Conservation (phyloP, 2,113 vertebrate genomes). For the Paraplagusia blochii region DNA sequence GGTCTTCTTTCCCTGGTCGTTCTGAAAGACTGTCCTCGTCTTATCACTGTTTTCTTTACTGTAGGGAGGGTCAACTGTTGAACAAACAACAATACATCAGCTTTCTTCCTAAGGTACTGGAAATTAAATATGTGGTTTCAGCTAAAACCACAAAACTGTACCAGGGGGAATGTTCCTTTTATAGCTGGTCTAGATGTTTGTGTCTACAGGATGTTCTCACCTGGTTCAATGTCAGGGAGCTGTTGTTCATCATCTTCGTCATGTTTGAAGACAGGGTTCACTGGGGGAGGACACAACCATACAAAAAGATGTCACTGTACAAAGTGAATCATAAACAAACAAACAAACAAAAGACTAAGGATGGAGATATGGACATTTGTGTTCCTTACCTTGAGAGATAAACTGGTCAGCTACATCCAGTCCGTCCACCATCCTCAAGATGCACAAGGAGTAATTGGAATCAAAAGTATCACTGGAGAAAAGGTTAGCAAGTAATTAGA, state of each 20-base stretch:
- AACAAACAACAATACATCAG: background rate
- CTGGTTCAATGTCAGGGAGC: conserved; percentile 33
- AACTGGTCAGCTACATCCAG: conserved; percentile 66
- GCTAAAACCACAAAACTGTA: too few species aligned
- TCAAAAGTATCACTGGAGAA: conserved; percentile 75
- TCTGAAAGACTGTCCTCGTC: conserved; percentile 70
- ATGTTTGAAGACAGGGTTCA: conserved; percentile 61
- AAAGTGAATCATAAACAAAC: background rate
- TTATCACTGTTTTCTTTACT: conserved; percentile 32
- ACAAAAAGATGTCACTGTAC: background rate
- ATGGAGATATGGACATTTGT: too few species aligned
- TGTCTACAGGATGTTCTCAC: conserved; percentile 31
- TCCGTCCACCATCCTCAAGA: conserved; percentile 72
- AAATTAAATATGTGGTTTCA: too few species aligned
- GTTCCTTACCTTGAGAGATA: conserved; percentile 61
- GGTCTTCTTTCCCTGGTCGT: conserved; percentile 69
- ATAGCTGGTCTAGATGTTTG: background rate
- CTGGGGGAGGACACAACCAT: conserved; percentile 26
- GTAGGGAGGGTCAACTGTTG: conserved; percentile 24
- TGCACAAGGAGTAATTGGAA: conserved; percentile 68
- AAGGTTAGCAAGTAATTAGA: background rate
- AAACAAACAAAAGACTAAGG: background rate
- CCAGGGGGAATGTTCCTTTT: too few species aligned
- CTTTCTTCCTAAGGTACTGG: too few species aligned
- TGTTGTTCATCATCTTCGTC: conserved; percentile 47